Conservation (phyloP, 1,140 invertebrate genomes). For the Leptinotarsa undecemlineata region DNA sequence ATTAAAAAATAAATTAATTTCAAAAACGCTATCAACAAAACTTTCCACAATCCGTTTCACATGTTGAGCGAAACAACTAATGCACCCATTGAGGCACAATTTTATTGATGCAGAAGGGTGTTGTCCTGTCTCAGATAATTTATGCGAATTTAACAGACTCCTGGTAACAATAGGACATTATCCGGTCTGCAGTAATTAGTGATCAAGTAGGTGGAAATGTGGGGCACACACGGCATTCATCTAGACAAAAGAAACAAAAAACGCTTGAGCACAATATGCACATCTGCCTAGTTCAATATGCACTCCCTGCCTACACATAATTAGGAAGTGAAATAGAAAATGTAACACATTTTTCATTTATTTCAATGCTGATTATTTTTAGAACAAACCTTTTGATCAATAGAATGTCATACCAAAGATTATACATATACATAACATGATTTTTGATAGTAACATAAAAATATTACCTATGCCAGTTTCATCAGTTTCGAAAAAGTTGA, state of each 20-base stretch:
- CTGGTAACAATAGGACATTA: conserved; percentile 48
- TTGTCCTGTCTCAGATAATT: conserved; percentile 45
- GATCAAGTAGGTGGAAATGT: conserved; percentile 55
- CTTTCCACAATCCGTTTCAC: too few relatives aligned
- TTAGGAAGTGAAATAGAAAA: conserved; percentile 24
- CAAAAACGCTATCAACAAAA: too few relatives aligned
- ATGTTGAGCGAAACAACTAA: not conserved
- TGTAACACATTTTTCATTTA: not conserved
- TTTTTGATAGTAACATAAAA: too few relatives aligned
- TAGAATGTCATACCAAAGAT: too few relatives aligned
- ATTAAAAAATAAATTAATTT: too few relatives aligned
- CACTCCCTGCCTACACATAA: conserved; percentile 23
- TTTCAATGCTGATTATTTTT: too few relatives aligned
- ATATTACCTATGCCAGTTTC: too few relatives aligned
- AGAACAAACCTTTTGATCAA: too few relatives aligned
- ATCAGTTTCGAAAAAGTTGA: too few relatives aligned
- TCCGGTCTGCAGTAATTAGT: conserved; percentile 52
- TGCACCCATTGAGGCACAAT: not conserved
- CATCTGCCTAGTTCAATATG: conserved; percentile 47
- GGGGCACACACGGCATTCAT: conserved; percentile 48
- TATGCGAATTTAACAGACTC: conserved; percentile 53
- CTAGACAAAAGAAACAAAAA: conserved; percentile 51
- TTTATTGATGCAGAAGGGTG: conserved; percentile 9
- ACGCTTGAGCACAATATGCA: conserved; percentile 41
- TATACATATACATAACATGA: too few relatives aligned